Conservation (phyloP, 2,888 invertebrate genomes). For the Chydorus sphaericus region DNA sequence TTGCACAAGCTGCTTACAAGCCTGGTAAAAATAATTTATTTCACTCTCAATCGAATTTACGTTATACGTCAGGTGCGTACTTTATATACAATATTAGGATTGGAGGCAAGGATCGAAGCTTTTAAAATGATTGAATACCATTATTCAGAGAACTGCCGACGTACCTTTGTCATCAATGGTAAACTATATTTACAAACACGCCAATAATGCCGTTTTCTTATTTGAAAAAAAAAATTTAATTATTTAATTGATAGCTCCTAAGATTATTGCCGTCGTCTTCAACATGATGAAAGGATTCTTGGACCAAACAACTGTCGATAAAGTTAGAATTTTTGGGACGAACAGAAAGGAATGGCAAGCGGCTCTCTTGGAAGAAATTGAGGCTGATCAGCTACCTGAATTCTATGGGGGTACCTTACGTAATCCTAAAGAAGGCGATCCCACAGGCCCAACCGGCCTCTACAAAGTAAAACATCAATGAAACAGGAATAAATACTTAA, state of each 20-base stretch:
- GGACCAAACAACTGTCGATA: conserved; percentile 31
- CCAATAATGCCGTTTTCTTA: background rate
- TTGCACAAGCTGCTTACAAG: background rate
- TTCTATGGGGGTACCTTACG: conserved; percentile 58
- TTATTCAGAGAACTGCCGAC: conserved; percentile 32
- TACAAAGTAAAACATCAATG: conserved; percentile 39
- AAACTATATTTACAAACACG: background rate
- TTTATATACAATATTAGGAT: background rate
- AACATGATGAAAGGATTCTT: conserved; percentile 30
- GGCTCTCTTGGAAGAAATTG: conserved; percentile 44
- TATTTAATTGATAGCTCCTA: conserved; percentile 28
- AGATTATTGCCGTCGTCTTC: conserved; percentile 31
- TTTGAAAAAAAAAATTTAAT: background rate
- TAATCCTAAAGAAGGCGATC: conserved; percentile 62
- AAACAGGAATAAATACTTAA: conserved; percentile 30
- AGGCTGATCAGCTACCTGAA: conserved; percentile 50
- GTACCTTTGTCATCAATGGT: conserved; percentile 32
- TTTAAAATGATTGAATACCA: conserved; percentile 31
- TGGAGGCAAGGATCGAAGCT: background rate
- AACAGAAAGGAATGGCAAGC: conserved; percentile 24
- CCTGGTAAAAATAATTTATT: background rate
- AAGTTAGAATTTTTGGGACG: conserved; percentile 26
- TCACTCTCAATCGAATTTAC: background rate
- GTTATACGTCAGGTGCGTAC: too few species aligned
- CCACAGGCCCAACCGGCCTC: conserved; percentile 49